Percentiles rank a stretch among this genome's conserved stretches.
Conservation (phyloP, 37 sponge, comb jelly and placozoan genomes). For the Chondrosia reniformis region DNA sequence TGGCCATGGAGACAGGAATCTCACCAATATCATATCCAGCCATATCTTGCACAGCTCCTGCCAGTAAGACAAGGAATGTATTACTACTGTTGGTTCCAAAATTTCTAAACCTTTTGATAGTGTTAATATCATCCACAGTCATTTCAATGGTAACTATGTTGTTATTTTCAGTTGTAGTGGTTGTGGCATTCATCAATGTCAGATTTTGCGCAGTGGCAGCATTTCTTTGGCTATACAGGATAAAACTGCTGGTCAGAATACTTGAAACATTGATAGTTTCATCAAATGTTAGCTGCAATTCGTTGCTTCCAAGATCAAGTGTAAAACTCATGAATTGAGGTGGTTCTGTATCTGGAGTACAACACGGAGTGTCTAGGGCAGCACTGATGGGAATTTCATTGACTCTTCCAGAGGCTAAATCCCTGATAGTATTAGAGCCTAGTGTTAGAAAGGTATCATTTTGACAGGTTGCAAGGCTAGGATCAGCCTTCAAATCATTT, state of each 20-base stretch:
- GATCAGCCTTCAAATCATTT: constrained; percentile 67
- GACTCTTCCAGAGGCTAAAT: constrained; percentile 46
- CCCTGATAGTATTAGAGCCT: constrained; percentile 31
- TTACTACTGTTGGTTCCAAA: constrained; percentile 60
- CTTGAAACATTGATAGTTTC: constrained; percentile 71
- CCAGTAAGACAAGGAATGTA: constrained; percentile 54
- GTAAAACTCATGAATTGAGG: constrained; percentile 59
- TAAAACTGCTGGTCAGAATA: constrained; percentile 43
- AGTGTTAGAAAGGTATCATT: constrained; percentile 77
- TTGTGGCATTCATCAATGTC: constrained; percentile 38
- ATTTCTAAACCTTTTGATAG: constrained; percentile 45
- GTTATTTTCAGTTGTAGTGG: constrained; percentile 26
- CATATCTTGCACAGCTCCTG: constrained; percentile 70
- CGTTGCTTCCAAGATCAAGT: constrained; percentile 46
- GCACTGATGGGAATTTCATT: constrained; percentile 20
- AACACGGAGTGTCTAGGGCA: constrained; percentile 40
- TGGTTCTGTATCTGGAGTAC: constrained; percentile 45
- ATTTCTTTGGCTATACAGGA: constrained; percentile 59
- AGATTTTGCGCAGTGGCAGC: constrained; percentile 16
- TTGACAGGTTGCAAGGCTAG: constrained; percentile 48
- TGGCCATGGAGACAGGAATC: constrained; percentile 22
- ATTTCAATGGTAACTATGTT: constrained; percentile 41
- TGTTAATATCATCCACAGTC: constrained; percentile 64
- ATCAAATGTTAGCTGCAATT: constrained; percentile 56
- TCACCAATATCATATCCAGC: constrained; percentile 40